Percentiles rank a stretch among this genome's conserved stretches.
phyloP scores from a whole-genome alignment of 2,888 invertebrate species.

The Melanchra persicariae region DNA sequence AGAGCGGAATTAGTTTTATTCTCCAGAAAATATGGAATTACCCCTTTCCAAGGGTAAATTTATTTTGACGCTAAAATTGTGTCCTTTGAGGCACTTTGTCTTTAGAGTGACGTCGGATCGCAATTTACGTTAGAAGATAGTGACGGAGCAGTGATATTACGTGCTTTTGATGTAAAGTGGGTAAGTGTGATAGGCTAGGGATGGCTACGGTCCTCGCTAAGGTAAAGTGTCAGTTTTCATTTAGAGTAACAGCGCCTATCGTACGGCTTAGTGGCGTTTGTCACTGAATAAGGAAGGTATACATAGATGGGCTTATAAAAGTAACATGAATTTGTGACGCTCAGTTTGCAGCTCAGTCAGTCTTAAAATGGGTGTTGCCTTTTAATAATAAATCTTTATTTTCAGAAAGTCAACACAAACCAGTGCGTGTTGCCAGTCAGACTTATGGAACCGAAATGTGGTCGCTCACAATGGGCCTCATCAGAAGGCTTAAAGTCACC shows the following conservation, averaged over 20 bases:
- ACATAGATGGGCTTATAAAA: too few relatives aligned
- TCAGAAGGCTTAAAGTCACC: too few relatives aligned
- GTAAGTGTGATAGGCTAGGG: conserved; percentile 24
- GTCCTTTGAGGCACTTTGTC: conserved; percentile 52
- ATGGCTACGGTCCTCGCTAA: background rate
- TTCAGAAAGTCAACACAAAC: too few relatives aligned
- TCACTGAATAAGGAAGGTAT: background rate
- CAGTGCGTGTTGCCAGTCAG: too few relatives aligned
- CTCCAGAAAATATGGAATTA: conserved; percentile 66
- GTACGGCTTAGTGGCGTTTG: background rate
- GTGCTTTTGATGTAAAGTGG: conserved; percentile 52
- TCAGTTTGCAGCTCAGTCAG: too few relatives aligned
- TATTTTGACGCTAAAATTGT: conserved; percentile 53
- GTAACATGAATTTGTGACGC: too few relatives aligned
- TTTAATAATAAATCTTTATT: too few relatives aligned
- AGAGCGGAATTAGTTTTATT: conserved; percentile 48
- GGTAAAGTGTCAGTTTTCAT: conserved; percentile 28
- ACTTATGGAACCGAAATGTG: too few relatives aligned
- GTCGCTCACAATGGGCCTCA: too few relatives aligned
- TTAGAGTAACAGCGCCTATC: conserved; percentile 9
- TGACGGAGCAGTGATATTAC: conserved; percentile 33
- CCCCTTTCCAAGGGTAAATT: conserved; percentile 56
- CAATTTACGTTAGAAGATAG: conserved; percentile 55
- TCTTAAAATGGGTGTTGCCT: too few relatives aligned
- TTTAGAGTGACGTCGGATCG: conserved; percentile 41